Evolutionary conservation across 2,113 vertebrate genomes (phyloP).

Genomic region (Garra rufa): DNA sequence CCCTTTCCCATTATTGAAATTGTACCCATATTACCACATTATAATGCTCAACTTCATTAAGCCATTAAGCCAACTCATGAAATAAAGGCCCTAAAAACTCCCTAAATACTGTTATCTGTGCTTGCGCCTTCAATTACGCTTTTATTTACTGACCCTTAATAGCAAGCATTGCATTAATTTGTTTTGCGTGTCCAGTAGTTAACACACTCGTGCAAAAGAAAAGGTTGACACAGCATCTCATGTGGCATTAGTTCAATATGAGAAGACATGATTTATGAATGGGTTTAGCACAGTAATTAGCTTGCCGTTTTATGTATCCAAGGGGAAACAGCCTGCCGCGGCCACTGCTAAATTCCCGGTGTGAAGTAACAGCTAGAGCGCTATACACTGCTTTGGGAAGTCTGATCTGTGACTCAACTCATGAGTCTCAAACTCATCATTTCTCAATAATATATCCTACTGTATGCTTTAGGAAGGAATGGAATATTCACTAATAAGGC

Average conservation of each 20-base stretch:
- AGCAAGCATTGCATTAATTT: slow-evolving; percentile 16
- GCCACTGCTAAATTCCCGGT: neutral
- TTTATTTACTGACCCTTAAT: slow-evolving; percentile 22
- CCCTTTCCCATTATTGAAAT: neutral
- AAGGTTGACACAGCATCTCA: neutral
- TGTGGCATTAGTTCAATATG: slow-evolving; percentile 17
- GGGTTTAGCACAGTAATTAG: slow-evolving; percentile 39
- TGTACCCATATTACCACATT: slow-evolving; percentile 6
- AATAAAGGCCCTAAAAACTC: slow-evolving; percentile 1
- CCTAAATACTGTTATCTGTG: neutral
- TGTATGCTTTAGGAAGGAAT: neutral
- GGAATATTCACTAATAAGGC: neutral
- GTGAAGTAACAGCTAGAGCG: neutral
- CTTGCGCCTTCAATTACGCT: neutral
- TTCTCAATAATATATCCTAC: neutral
- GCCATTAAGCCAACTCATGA: neutral
- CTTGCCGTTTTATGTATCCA: slow-evolving; percentile 24
- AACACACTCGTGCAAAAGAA: slow-evolving; percentile 23
- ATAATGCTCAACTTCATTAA: slow-evolving; percentile 10
- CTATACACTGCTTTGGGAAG: neutral
- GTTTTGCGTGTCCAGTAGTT: slow-evolving; percentile 7
- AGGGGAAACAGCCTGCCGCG: neutral
- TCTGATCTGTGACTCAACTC: neutral
- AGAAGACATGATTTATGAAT: slow-evolving; percentile 46
- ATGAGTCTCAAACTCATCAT: neutral